Conservation (phyloP, 2,888 invertebrate genomes). For the Archips xylosteana region DNA sequence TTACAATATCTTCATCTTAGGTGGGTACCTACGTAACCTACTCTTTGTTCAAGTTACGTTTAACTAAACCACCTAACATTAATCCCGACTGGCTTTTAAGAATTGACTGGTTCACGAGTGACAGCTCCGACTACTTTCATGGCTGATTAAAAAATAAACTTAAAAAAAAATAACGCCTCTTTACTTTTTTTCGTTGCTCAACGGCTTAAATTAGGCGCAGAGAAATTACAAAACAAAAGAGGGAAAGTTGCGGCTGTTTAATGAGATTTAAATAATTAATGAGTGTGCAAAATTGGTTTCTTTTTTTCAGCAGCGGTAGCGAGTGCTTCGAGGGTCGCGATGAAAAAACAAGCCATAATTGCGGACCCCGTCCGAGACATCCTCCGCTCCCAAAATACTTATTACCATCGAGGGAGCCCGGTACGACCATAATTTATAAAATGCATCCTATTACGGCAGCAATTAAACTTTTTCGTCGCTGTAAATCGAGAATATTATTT, state of each 20-base stretch:
- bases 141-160: background rate
- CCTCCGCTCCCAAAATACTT: slow-evolving; percentile 49
- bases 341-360: slow-evolving; percentile 79
- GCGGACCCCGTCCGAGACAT: slow-evolving; percentile 65
- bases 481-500: slow-evolving; percentile 40
- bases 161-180: background rate
- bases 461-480: slow-evolving; percentile 59
- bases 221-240: slow-evolving; percentile 73
- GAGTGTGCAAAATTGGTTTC: slow-evolving; percentile 84
- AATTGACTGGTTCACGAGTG: no score
- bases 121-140: background rate
- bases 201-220: slow-evolving; percentile 68
- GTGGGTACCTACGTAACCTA: no score
- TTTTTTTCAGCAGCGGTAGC: slow-evolving; percentile 71
- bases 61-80: no score
- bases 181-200: slow-evolving; percentile 55
- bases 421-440: slow-evolving; percentile 66
- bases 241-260: slow-evolving; percentile 81
- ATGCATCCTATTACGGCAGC: slow-evolving; percentile 63
- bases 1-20: no score
- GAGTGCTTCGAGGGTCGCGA: slow-evolving; percentile 70
- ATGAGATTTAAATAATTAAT: slow-evolving; percentile 86
- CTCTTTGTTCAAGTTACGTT: no score
- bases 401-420: slow-evolving; percentile 57
- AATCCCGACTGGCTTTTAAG: no score